Evolutionary conservation across 2,888 invertebrate genomes (phyloP), one percentile per base, ranked within the genome.

Genomic region (Stictocephala bisonia): DNA sequence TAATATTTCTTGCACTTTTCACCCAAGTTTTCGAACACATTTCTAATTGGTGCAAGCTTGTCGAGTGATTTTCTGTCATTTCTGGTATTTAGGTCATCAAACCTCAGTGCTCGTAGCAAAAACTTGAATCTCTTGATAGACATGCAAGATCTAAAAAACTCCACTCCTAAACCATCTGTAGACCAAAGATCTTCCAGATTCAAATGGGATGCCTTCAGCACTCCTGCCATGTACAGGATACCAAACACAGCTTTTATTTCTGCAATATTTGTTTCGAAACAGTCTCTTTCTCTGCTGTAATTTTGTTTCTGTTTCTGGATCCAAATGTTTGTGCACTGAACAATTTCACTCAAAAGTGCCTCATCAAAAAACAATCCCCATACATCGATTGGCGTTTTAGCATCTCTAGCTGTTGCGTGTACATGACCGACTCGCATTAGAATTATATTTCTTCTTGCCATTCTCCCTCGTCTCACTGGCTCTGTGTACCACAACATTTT

Each of bases 41-140:
- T 67, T 31, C 68, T 44, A 31, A 72, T 72, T 6, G 73, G 69
- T 11, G 73, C 73, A 20, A 70, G 31, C 27, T 70, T 73, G 58
- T 73, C 70, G 27, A 13, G 15, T 26, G 9, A 2, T 22, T 20
- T 24, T 29, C 69, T 20, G 3, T 73, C 58, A 3, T 2, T 18
- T 29, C 72, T 50, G 9, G 71, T 72, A 13, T 64, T 72, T 11
- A 68, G 29, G 27, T 74, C 48, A 24, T 74, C 72, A 60, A 74
- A 72, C 7, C 72, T 51, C n/a, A 72, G 29, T n/a, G 27, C n/a
- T 15, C 60, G 51, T 26, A 74, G 27, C 13, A 74, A 44, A 60
- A 74, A 74, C n/a, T 56, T 1, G n/a, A 53, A 74, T 44, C 48
- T n/a, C 3, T 2, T 3, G 2, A 29, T 11, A 18, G 31, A 31